Percentiles rank a stretch among this genome's conserved stretches.
Evolutionary conservation across 2,797 vertebrate species (phyloP).

Genomic region (Rhinophrynus dorsalis): DNA sequence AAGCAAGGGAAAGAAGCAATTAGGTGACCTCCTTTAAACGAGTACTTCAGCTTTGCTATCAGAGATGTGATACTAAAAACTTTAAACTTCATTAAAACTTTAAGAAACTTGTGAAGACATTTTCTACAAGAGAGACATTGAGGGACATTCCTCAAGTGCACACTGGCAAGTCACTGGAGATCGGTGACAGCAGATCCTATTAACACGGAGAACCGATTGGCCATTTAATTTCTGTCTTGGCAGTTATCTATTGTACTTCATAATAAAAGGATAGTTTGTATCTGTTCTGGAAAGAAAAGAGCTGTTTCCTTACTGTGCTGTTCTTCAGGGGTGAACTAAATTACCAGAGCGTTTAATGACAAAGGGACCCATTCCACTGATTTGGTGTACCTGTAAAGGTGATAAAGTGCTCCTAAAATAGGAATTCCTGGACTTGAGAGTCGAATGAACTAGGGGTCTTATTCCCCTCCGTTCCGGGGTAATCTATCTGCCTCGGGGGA

Average conservation of each 20-base stretch:
- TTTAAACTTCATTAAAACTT: too few species aligned
- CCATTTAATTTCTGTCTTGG: too few species aligned
- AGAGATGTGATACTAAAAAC: too few species aligned
- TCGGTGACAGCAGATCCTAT: neutral
- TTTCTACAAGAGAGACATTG: too few species aligned
- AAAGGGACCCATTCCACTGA: neutral
- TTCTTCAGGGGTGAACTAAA: neutral
- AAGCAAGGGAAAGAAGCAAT: too few species aligned
- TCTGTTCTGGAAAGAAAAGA: neutral
- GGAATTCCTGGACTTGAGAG: neutral
- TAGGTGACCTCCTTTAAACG: too few species aligned
- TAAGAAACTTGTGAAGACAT: too few species aligned
- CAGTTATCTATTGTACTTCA: conserved; percentile 7
- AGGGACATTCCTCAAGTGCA: neutral
- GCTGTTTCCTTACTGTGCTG: neutral
- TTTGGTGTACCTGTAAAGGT: conserved; percentile 2
- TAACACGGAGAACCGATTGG: neutral
- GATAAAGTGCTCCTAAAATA: neutral
- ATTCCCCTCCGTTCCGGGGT: too few species aligned
- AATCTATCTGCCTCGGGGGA: too few species aligned
- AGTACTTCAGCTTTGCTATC: too few species aligned
- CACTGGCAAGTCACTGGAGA: neutral
- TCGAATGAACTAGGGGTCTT: too few species aligned
- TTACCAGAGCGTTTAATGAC: neutral
- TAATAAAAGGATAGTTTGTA: too few species aligned